phyloP scores from a whole-genome alignment of 1,140 invertebrate genomes.

The Dendrolimus punctatus region DNA sequence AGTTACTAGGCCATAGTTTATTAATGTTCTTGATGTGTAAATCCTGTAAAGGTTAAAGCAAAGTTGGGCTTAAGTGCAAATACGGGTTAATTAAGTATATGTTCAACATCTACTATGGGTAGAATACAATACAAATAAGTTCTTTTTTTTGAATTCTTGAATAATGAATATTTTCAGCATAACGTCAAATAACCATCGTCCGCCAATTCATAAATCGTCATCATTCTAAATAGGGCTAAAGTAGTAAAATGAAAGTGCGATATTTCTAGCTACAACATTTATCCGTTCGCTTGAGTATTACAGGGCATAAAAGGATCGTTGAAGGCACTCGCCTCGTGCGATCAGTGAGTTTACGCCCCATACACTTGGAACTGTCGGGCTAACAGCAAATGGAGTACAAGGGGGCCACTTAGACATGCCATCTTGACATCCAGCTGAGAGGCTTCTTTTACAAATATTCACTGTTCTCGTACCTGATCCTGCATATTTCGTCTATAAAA shows the following conservation, averaged over 20 bases:
- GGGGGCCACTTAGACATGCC: constrained; percentile 12
- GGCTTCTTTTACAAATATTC: constrained; percentile 1
- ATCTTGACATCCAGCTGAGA: constrained; percentile 8
- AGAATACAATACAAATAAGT: too few species aligned
- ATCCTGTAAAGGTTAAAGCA: too few species aligned
- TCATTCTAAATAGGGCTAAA: background rate
- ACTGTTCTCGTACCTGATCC: background rate
- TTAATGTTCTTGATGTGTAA: too few species aligned
- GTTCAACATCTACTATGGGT: too few species aligned
- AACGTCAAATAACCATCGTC: too few species aligned
- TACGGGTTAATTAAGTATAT: too few species aligned
- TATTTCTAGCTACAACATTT: constrained; percentile 13
- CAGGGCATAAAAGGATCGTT: constrained; percentile 21
- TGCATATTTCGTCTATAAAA: too few species aligned
- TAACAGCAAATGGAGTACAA: constrained; percentile 10
- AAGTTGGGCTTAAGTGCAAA: too few species aligned
- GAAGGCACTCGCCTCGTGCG: constrained; percentile 16
- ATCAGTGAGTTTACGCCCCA: constrained; percentile 22
- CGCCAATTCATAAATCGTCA: too few species aligned
- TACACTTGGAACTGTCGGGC: constrained; percentile 16
- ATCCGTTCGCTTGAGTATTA: constrained; percentile 17
- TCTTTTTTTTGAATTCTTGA: too few species aligned
- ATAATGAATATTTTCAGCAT: too few species aligned
- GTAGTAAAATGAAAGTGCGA: constrained; percentile 9
- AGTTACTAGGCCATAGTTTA: too few species aligned